Conservation (phyloP, 2,797 vertebrate genomes). For the Danio albolineatus region DNA sequence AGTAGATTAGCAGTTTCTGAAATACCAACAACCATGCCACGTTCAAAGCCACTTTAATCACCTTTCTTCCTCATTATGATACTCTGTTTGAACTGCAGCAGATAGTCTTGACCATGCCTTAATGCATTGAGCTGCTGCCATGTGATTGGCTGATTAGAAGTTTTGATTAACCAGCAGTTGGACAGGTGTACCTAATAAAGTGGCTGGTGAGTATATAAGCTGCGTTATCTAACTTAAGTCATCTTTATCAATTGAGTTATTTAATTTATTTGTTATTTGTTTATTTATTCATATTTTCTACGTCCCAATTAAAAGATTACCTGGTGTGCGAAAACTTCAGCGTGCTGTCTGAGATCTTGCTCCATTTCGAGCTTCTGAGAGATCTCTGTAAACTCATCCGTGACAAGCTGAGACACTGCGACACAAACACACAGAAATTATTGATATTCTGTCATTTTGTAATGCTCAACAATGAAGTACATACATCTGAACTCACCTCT, state of each 20-base stretch:
- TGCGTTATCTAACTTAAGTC: neutral
- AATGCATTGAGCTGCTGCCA: too few species aligned
- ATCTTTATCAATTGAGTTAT: neutral
- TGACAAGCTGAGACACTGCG: conserved; percentile 80
- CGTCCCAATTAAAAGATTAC: conserved; percentile 62
- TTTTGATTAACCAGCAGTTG: too few species aligned
- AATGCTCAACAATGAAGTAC: neutral
- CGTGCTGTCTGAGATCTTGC: conserved; percentile 80
- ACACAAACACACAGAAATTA: conserved; percentile 9
- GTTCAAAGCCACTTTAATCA: too few species aligned
- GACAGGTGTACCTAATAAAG: too few species aligned
- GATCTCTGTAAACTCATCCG: conserved; percentile 79
- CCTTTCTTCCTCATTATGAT: too few species aligned
- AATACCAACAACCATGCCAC: too few species aligned
- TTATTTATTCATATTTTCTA: neutral
- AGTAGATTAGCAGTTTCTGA: too few species aligned
- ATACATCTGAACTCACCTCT: conserved; percentile 70
- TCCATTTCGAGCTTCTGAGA: conserved; percentile 82
- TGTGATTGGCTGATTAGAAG: too few species aligned
- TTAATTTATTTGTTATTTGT: neutral
- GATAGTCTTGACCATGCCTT: too few species aligned
- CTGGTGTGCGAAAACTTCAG: conserved; percentile 82
- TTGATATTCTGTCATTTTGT: neutral
- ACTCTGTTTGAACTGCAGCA: too few species aligned
- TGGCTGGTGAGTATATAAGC: too few species aligned